phyloP scores from a whole-genome alignment of 2,113 vertebrate genomes.

The Halcyon senegalensis region DNA sequence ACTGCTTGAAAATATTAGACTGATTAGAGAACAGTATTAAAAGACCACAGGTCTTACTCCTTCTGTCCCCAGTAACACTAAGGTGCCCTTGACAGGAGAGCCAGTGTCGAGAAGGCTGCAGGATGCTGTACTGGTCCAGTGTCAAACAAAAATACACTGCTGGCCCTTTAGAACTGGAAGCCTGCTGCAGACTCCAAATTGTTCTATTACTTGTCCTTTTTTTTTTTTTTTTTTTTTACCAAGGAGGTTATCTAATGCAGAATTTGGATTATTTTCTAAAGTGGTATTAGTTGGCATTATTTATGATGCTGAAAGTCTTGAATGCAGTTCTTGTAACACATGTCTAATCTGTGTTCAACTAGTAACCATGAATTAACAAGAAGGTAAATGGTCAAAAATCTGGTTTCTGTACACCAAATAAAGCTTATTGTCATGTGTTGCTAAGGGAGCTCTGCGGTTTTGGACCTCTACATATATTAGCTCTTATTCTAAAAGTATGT shows the following conservation, averaged over 20 bases:
- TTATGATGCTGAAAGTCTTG: neutral
- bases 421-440: neutral
- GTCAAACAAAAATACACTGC: fast-evolving
- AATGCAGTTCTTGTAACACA: fast-evolving
- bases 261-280: neutral
- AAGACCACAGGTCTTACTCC: neutral
- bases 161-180: neutral
- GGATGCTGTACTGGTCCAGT: neutral
- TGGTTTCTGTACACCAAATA: neutral
- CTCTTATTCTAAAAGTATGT: neutral
- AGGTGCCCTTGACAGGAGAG: neutral
- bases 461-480: fast-evolving
- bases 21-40: neutral
- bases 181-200: neutral
- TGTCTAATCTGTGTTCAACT: fast-evolving
- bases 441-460: neutral
- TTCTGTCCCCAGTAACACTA: neutral
- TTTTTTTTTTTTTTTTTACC: neutral
- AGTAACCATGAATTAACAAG: neutral
- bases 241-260: neutral
- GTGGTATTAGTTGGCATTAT: neutral
- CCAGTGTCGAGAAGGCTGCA: neutral
- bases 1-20: neutral
- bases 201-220: neutral
- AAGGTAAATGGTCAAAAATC: neutral